Percentiles rank a stretch among this genome's conserved stretches.
Conservation (phyloP, 2,888 invertebrate genomes). For the Drosophila anceps region DNA sequence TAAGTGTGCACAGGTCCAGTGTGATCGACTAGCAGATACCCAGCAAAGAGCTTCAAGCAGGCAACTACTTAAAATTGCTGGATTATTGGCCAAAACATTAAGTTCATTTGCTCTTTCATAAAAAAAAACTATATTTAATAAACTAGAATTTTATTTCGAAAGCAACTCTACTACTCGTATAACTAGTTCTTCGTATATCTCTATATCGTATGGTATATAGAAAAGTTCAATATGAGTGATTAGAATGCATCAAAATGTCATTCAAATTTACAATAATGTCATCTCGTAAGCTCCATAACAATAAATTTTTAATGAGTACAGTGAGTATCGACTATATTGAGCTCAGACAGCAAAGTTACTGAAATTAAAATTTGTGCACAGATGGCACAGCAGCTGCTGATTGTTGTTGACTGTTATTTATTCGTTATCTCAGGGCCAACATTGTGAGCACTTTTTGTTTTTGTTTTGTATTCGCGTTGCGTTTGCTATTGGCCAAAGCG, state of each 20-base stretch:
- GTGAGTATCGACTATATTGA: neutral
- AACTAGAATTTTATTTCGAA: neutral
- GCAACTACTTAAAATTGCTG: too few relatives aligned
- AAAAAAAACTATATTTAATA: too few relatives aligned
- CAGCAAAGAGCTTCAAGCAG: neutral
- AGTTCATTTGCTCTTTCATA: too few relatives aligned
- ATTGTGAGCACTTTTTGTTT: constrained; percentile 34
- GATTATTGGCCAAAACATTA: too few relatives aligned
- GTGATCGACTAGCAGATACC: constrained; percentile 1
- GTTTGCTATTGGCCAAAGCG: constrained; percentile 49
- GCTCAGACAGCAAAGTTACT: constrained; percentile 42
- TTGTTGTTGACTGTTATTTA: constrained; percentile 19
- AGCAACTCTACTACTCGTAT: too few relatives aligned
- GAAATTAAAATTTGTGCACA: constrained; percentile 53
- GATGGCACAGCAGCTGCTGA: constrained; percentile 45
- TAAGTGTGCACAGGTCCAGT: neutral
- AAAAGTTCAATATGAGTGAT: neutral
- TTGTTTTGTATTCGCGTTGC: constrained; percentile 68
- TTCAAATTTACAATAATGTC: neutral
- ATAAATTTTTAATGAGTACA: neutral
- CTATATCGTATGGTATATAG: too few relatives aligned
- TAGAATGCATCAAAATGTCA: neutral
- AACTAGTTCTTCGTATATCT: too few relatives aligned
- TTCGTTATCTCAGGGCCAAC: constrained; percentile 63
- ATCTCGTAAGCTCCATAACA: neutral